Conservation (phyloP, 92 coral and sea anemone genomes). For the Montipora capitata region DNA sequence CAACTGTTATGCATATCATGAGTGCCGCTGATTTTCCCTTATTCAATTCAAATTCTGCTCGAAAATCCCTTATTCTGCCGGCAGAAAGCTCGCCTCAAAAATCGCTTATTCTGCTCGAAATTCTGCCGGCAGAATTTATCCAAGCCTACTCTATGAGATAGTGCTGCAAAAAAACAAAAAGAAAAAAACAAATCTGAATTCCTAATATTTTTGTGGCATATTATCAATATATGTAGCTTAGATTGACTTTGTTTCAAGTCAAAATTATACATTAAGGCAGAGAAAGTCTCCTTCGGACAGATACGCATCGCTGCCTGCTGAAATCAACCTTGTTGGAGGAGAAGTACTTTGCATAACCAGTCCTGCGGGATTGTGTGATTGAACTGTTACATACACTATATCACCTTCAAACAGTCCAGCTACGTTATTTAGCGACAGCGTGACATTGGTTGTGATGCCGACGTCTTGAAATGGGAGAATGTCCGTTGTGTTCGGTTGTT, state of each 20-base stretch:
- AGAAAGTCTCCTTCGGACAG: conserved; percentile 81
- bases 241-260: neutral
- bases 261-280: conserved; percentile 43
- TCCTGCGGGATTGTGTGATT: conserved; percentile 87
- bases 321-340: conserved; percentile 88
- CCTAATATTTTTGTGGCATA: neutral
- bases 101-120: too few relatives aligned
- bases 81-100: too few relatives aligned
- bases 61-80: too few relatives aligned
- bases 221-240: neutral
- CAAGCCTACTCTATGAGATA: too few relatives aligned
- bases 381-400: conserved; percentile 83
- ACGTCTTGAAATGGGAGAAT: conserved; percentile 68
- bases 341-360: conserved; percentile 74
- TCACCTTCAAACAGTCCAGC: conserved; percentile 79
- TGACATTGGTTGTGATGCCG: conserved; percentile 72
- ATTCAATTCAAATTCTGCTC: too few relatives aligned
- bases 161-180: too few relatives aligned
- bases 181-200: too few relatives aligned
- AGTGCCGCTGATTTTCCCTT: too few relatives aligned
- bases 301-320: conserved; percentile 63
- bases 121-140: too few relatives aligned
- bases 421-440: conserved; percentile 36
- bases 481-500: conserved; percentile 54
- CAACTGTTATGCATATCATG: too few relatives aligned